phyloP scores from a whole-genome alignment of 2,888 invertebrate genomes.

The Erpobdella octoculata region DNA sequence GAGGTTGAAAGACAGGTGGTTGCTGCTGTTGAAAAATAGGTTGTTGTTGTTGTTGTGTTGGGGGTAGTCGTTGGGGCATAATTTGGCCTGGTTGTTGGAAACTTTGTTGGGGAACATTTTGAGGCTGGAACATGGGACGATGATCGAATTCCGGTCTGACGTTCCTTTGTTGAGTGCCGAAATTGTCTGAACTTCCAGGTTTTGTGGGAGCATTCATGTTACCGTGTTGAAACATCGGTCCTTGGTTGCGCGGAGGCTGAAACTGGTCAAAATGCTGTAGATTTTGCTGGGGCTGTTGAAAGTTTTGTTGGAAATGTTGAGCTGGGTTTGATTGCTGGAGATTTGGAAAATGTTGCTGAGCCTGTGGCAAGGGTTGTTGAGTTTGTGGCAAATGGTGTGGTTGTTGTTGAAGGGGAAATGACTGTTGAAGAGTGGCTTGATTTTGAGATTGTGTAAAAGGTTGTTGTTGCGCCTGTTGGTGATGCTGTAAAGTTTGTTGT shows the following conservation, averaged over 20 bases:
- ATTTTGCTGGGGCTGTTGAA: not conserved
- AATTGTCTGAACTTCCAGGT: not conserved
- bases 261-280: not conserved
- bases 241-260: not conserved
- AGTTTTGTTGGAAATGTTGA: conserved; percentile 11
- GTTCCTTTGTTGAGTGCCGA: not conserved
- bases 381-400: conserved; percentile 10
- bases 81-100: not conserved
- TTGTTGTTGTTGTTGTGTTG: not conserved
- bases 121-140: not conserved
- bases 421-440: conserved; percentile 10
- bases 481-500: conserved; percentile 13
- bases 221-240: not conserved
- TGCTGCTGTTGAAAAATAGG: not conserved
- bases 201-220: not conserved
- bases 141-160: not conserved
- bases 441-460: not conserved
- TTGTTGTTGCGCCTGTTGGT: conserved; percentile 9
- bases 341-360: not conserved
- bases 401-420: not conserved
- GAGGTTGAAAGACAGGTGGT: not conserved
- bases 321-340: conserved; percentile 1
- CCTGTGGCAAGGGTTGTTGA: not conserved
- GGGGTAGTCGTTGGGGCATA: not conserved
- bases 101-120: not conserved